Percentiles rank a stretch among this genome's conserved stretches.
These are phyloP conservation scores for Petroica traversi DNA, from an alignment of 2,113 vertebrate species.

Conservation along the genomic window DNA sequence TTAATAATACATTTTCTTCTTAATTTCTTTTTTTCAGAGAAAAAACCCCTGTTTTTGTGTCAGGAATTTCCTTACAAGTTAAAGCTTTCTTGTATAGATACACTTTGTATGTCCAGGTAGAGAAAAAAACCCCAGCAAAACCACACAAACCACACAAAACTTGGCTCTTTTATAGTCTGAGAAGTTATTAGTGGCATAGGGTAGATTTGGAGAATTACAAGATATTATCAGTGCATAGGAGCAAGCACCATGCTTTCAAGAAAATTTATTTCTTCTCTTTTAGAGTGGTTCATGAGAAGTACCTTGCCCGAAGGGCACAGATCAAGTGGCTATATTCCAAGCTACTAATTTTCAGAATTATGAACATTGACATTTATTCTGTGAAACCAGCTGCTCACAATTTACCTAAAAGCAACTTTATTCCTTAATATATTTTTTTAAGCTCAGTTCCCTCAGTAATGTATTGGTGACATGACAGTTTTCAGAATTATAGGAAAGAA, in stretches of 20 bases:
- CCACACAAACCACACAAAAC: not conserved
- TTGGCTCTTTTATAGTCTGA: not conserved
- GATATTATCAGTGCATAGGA: not conserved
- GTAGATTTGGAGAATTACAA: not conserved
- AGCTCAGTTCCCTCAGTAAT: not conserved
- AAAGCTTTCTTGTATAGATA: not conserved
- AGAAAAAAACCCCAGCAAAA: fast-evolving
- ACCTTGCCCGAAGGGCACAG: not conserved
- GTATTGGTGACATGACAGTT: not conserved
- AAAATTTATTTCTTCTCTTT: not conserved
- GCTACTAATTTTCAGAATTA: not conserved
- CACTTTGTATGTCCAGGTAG: not conserved
- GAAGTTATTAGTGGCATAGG: not conserved
- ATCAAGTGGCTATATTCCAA: not conserved
- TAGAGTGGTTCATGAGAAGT: not conserved
- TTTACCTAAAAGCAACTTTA: not conserved
- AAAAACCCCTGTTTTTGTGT: not conserved
- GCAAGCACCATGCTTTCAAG: not conserved
- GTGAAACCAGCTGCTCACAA: not conserved
- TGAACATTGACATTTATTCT: not conserved
- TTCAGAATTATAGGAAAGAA: not conserved
- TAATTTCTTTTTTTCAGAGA: not conserved
- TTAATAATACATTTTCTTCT: not conserved
- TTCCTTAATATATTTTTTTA: not conserved
- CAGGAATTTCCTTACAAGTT: not conserved